Evolutionary conservation across 1,140 invertebrate species (phyloP), one percentile per base, ranked within the genome.

Genomic region (Telenomus remus): DNA sequence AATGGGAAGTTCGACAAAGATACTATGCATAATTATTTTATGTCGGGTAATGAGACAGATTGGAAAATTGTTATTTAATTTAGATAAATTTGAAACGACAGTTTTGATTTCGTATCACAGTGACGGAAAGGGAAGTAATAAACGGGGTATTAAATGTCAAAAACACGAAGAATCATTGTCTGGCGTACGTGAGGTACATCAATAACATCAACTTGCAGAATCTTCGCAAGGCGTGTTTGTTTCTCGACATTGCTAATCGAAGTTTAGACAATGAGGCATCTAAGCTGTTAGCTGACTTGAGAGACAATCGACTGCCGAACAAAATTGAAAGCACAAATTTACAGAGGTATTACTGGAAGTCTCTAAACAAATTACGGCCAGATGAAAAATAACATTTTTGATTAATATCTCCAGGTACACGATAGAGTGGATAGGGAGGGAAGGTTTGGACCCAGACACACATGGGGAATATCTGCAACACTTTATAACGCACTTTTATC

Each of bases 131-230:
- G 51, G 98, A 99, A 89, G 96, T 99, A 0, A 98, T 98, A 63
- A 97, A 98, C 79, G 97, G 98, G 0, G 91, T 98, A 37, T 84
- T 99, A 9, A 96, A 95, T 78, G 97, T 98, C 0, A 95, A 96
- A 80, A 97, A 98, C 79, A 97, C 96, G 0, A 97, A 96, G 85
- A 97, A 98, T 80, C 97, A 98, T 87, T 97, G 96, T 79, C 88
- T 99, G n/a, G 96, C 96, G 0, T 98, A 98, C 83, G 92, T 98
- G 2, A 90, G 98, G 47, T 96, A 97, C 84, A 99, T 99, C 81
- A 97, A 97, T 86, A 99, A 99, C 82, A 98, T 99, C 27, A 98
- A 99, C 87, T 89, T 98, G 19, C 96, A 97, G 86, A 97, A 98
- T 85, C 87, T 98, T 14, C 95, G 95, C 79, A 97, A 97, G 84